Percentiles rank a stretch among this genome's conserved stretches.
Conservation (phyloP, 2,797 vertebrate genomes). For the Vespertilio murinus region DNA sequence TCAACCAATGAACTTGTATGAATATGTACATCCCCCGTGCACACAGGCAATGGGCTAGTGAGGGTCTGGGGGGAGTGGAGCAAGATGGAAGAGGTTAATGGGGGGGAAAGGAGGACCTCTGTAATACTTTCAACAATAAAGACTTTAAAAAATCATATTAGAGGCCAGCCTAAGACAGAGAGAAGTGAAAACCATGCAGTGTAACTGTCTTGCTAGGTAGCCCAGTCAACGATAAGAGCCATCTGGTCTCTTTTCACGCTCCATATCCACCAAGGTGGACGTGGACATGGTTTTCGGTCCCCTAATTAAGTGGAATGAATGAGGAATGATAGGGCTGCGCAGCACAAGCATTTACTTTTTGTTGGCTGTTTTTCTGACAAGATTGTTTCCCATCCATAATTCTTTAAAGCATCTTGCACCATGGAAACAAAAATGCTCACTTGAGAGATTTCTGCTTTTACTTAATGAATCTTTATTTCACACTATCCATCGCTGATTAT, state of each 20-base stretch:
- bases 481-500: background rate
- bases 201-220: background rate
- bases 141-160: background rate
- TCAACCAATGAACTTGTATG: too few species aligned
- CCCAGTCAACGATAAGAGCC: background rate
- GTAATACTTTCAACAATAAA: too few species aligned
- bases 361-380: background rate
- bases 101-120: too few species aligned
- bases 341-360: background rate
- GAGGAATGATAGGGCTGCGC: background rate
- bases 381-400: background rate
- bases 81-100: too few species aligned
- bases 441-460: background rate
- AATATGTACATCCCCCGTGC: too few species aligned
- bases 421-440: background rate
- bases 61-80: too few species aligned
- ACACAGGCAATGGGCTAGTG: too few species aligned
- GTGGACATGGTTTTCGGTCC: background rate
- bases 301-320: slow-evolving; percentile 38
- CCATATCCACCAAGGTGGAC: background rate
- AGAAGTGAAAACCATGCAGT: background rate
- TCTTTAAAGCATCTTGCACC: background rate
- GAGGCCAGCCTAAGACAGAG: background rate
- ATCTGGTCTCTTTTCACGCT: slow-evolving; percentile 48
- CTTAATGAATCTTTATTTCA: background rate